Conservation (phyloP, 1,140 invertebrate genomes). For the Aphidius ervi region DNA sequence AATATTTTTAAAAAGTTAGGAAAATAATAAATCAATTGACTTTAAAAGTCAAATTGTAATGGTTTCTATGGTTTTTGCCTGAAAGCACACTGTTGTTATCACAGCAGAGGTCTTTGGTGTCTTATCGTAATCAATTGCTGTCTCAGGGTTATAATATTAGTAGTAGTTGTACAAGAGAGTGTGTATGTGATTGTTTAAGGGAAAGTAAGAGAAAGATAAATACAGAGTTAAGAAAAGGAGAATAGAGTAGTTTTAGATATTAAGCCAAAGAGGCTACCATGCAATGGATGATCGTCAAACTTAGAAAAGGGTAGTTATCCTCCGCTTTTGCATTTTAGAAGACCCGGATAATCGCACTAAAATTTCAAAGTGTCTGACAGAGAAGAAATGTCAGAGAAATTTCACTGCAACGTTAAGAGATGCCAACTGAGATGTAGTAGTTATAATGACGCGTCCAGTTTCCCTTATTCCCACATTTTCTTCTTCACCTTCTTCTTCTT, state of each 20-base stretch:
- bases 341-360: constrained; percentile 19
- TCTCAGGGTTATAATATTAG: no score
- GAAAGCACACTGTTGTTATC: constrained; percentile 19
- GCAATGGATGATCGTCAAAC: constrained; percentile 18
- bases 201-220: not conserved
- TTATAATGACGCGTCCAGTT: constrained; percentile 14
- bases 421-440: not conserved
- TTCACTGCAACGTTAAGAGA: constrained; percentile 1
- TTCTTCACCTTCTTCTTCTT: not conserved
- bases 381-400: constrained; percentile 18
- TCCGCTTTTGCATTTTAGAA: constrained; percentile 13
- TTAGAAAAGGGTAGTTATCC: constrained; percentile 20
- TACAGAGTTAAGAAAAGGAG: not conserved
- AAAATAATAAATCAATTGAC: constrained; percentile 1
- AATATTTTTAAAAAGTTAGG: no score
- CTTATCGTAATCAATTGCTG: constrained; percentile 19
- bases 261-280: not conserved
- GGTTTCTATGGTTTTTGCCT: constrained; percentile 17
- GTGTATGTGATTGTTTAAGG: not conserved
- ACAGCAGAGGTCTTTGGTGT: constrained; percentile 12
- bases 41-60: constrained; percentile 12
- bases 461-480: not conserved
- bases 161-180: no score
- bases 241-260: not conserved
- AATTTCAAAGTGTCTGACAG: constrained; percentile 20